Evolutionary conservation across 1,140 invertebrate genomes (phyloP).

Genomic region (Ooceraea biroi): DNA sequence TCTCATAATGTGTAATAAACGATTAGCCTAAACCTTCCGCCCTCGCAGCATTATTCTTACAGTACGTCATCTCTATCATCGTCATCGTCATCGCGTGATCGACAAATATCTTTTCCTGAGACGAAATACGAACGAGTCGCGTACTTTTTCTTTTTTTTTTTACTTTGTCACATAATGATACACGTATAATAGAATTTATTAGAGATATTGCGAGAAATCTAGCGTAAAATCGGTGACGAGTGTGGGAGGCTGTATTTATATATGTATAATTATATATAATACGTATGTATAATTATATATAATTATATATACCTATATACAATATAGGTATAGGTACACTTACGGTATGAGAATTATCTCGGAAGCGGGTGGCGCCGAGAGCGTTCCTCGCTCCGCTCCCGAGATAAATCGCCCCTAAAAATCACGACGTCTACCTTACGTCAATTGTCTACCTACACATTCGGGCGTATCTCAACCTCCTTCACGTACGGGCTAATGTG

Average conservation of each 20-base stretch:
- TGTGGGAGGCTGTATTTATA: conserved; percentile 39
- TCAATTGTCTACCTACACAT: conserved; percentile 55
- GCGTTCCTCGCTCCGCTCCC: conserved; percentile 1
- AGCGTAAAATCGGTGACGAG: conserved; percentile 73
- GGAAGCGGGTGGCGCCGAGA: background rate
- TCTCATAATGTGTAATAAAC: conserved; percentile 74
- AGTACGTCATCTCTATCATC: conserved; percentile 7
- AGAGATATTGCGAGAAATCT: conserved; percentile 62
- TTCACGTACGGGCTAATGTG: conserved; percentile 25
- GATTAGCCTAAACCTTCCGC: conserved; percentile 72
- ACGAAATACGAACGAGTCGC: conserved; percentile 68
- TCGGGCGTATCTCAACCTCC: conserved; percentile 35
- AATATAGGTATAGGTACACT: conserved; percentile 70
- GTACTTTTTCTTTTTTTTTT: background rate
- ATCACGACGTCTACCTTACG: conserved; percentile 58
- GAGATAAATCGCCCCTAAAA: conserved; percentile 63
- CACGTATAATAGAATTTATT: conserved; percentile 52
- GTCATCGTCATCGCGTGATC: conserved; percentile 41
- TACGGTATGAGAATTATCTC: conserved; percentile 50
- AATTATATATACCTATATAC: conserved; percentile 64
- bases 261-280: conserved; percentile 56
- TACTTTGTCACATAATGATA: conserved; percentile 55
- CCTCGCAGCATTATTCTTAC: conserved; percentile 39
- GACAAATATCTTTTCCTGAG: conserved; percentile 65
- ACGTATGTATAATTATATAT: conserved; percentile 51